phyloP scores from a whole-genome alignment of 1,140 invertebrate species.

The Theocolax elegans region DNA sequence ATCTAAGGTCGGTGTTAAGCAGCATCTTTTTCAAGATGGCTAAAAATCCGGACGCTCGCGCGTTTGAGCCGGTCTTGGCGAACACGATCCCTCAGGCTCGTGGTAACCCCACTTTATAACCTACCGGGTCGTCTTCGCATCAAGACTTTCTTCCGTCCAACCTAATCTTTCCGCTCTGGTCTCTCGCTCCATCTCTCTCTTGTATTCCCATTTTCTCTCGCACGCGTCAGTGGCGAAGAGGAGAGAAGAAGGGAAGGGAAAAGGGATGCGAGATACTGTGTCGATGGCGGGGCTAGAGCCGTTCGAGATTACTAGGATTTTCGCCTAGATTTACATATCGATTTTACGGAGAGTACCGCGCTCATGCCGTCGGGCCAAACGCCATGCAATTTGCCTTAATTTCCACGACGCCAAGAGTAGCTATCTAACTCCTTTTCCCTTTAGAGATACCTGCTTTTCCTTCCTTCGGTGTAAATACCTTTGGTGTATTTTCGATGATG shows the following conservation, averaged over 20 bases:
- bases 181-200: conserved; percentile 22
- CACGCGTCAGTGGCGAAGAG: conserved; percentile 38
- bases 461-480: too few species aligned
- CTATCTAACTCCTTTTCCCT: too few species aligned
- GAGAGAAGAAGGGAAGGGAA: neutral
- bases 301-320: conserved; percentile 66
- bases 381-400: conserved; percentile 24
- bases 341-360: conserved; percentile 50
- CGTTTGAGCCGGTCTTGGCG: conserved; percentile 37
- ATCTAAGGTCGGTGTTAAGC: too few species aligned
- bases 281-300: conserved; percentile 9
- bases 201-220: conserved; percentile 19
- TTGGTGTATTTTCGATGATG: too few species aligned
- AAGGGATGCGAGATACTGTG: neutral
- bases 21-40: neutral
- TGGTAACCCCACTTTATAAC: conserved; percentile 65
- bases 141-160: conserved; percentile 5
- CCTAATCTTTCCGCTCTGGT: conserved; percentile 36
- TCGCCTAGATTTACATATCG: conserved; percentile 66
- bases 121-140: conserved; percentile 44
- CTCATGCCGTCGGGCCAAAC: neutral
- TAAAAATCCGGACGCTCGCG: neutral
- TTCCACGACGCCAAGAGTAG: neutral
- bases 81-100: conserved; percentile 64
- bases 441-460: too few species aligned